phyloP scores from a whole-genome alignment of 2,113 vertebrate species.

The Pollimyrus isidori region DNA sequence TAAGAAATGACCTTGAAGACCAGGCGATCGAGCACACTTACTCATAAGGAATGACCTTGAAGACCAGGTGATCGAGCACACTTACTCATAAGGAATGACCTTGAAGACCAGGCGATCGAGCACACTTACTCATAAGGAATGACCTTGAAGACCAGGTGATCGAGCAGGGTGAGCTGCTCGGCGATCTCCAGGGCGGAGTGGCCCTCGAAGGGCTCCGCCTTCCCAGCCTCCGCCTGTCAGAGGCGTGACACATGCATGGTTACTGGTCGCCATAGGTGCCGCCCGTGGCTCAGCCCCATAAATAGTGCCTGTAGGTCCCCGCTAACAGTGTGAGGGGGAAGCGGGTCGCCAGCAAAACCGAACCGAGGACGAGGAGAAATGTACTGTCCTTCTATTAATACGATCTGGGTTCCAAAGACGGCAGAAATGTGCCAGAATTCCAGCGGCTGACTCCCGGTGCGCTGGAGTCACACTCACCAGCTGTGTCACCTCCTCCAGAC shows the following conservation, averaged over 20 bases:
- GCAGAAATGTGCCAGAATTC: background rate
- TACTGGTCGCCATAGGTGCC: background rate
- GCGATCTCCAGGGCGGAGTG: constrained; percentile 90
- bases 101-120: too few relatives aligned
- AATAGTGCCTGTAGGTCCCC: background rate
- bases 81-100: constrained; percentile 93
- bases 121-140: too few relatives aligned
- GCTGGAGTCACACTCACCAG: constrained; percentile 61
- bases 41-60: constrained; percentile 92
- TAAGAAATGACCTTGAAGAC: constrained; percentile 92
- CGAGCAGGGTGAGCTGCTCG: constrained; percentile 88
- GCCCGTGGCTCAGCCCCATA: background rate
- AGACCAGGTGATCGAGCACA: too few relatives aligned
- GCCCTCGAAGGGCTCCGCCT: constrained; percentile 77
- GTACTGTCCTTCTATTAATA: background rate
- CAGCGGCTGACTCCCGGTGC: background rate
- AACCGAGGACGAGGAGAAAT: background rate
- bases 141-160: constrained; percentile 91
- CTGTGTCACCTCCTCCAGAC: constrained; percentile 74
- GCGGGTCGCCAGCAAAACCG: background rate
- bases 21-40: too few relatives aligned
- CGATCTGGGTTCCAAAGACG: background rate
- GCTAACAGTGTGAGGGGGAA: background rate
- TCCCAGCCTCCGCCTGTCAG: constrained; percentile 62
- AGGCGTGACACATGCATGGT: background rate